phyloP scores from a whole-genome alignment of 2,113 vertebrate genomes.

The Cyphomyrus plagiostoma region DNA sequence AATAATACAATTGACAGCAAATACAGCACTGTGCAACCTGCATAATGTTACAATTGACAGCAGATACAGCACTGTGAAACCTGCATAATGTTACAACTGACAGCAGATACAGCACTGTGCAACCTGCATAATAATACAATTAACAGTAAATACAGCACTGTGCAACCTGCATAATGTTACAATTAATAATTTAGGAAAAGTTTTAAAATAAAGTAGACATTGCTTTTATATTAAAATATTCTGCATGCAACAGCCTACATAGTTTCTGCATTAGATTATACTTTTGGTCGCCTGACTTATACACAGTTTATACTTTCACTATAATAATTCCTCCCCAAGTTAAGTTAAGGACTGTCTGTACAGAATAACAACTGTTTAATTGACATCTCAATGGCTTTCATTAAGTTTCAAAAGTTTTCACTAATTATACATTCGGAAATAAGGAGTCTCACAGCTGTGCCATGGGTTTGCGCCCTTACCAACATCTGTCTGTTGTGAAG shows the following conservation, averaged over 20 bases:
- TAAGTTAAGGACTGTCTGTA: background rate
- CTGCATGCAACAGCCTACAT: background rate
- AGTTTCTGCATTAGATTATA: background rate
- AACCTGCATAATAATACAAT: background rate
- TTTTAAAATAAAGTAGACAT: background rate
- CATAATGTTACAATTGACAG: background rate
- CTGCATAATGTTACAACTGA: background rate
- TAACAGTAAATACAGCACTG: background rate
- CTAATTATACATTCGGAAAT: background rate
- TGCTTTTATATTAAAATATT: background rate
- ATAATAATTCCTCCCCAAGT: background rate
- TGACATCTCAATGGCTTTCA: slow-evolving; percentile 3
- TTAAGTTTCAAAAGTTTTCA: background rate
- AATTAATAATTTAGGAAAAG: background rate
- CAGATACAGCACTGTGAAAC: background rate
- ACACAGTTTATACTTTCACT: background rate
- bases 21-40: background rate
- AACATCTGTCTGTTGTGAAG: background rate
- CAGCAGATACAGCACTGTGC: background rate
- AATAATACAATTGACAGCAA: background rate
- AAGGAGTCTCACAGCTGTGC: background rate
- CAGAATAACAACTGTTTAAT: background rate
- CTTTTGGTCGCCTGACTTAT: background rate
- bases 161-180: background rate
- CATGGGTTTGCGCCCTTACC: background rate